A percentile compares a stretch with the other conserved stretches of the same genome.
phyloP scores from a whole-genome alignment of 2,797 vertebrate species.

The Benthosema pterotum region DNA sequence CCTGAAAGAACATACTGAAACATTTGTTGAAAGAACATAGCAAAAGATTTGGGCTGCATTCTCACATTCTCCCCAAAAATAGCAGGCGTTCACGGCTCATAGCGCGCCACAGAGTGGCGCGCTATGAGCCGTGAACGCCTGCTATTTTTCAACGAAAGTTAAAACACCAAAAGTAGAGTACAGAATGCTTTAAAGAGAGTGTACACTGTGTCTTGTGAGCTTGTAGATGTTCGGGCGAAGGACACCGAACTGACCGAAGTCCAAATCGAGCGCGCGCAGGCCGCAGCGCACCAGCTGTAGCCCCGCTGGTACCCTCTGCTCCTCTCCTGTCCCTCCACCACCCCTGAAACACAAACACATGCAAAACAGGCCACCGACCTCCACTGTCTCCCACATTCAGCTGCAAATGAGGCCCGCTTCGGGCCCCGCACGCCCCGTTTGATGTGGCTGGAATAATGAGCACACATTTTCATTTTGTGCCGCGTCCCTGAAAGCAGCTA shows the following conservation, averaged over 20 bases:
- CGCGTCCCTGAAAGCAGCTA: conserved; percentile 67
- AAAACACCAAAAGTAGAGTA: too few relatives aligned
- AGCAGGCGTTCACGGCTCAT: too few relatives aligned
- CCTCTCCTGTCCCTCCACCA: conserved; percentile 67
- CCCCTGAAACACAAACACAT: conserved; percentile 81
- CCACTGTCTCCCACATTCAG: conserved; percentile 80
- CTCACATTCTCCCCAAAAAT: too few relatives aligned
- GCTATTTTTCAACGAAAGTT: too few relatives aligned
- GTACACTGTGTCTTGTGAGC: conserved; percentile 36
- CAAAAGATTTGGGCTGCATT: too few relatives aligned
- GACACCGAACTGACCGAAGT: conserved; percentile 20
- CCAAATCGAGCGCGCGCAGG: conserved; percentile 33
- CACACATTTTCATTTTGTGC: conserved; percentile 73
- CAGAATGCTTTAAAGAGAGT: too few relatives aligned
- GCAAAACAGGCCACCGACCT: conserved; percentile 83
- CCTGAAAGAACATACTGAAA: too few relatives aligned
- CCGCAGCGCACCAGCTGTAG: conserved; percentile 83
- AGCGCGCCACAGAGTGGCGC: too few relatives aligned
- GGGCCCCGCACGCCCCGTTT: conserved; percentile 72
- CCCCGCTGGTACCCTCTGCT: conserved; percentile 76
- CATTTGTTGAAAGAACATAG: too few relatives aligned
- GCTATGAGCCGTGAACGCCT: too few relatives aligned
- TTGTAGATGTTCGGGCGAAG: too few relatives aligned
- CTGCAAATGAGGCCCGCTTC: conserved; percentile 86
- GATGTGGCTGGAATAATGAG: conserved; percentile 84